These are phyloP conservation scores for Sarcophaga caerulescens DNA, from an alignment of 2,888 invertebrate species.

Conservation along the genomic window DNA sequence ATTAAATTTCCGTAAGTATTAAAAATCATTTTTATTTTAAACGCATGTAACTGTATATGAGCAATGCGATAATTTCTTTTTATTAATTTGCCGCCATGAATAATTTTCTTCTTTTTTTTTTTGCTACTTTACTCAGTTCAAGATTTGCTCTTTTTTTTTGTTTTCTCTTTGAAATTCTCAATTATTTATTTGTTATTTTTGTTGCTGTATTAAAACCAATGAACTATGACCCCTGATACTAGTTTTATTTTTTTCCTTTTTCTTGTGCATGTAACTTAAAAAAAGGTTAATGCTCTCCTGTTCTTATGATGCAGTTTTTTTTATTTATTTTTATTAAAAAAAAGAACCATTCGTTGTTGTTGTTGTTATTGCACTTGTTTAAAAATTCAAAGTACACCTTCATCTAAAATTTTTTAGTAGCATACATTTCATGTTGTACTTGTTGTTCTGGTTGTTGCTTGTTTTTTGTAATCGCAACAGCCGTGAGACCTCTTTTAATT, in stretches of 20 bases:
- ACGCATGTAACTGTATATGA: too few species aligned
- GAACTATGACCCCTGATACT: conserved; percentile 63
- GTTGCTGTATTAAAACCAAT: conserved; percentile 50
- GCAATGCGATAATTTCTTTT: too few species aligned
- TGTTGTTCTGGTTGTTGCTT: conserved; percentile 35
- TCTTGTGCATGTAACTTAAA: conserved; percentile 17
- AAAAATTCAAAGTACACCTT: conserved; percentile 66
- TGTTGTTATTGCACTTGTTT: conserved; percentile 65
- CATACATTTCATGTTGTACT: conserved; percentile 20
- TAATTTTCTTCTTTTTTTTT: neutral
- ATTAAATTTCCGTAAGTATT: too few species aligned
- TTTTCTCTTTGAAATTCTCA: neutral
- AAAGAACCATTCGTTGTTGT: conserved; percentile 28
- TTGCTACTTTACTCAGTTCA: neutral
- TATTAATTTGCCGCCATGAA: too few species aligned
- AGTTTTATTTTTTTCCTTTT: conserved; percentile 19
- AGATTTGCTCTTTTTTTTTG: neutral
- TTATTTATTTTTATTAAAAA: conserved; percentile 8
- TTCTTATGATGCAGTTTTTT: conserved; percentile 26
- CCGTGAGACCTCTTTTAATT: conserved; percentile 69
- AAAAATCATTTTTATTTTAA: too few species aligned
- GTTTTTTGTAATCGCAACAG: conserved; percentile 53
- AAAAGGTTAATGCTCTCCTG: conserved; percentile 61
- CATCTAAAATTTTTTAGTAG: conserved; percentile 54
- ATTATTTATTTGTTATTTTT: neutral